Evolutionary conservation across 1,140 invertebrate species (phyloP).

Genomic region (Drosophila subpulchrella): DNA sequence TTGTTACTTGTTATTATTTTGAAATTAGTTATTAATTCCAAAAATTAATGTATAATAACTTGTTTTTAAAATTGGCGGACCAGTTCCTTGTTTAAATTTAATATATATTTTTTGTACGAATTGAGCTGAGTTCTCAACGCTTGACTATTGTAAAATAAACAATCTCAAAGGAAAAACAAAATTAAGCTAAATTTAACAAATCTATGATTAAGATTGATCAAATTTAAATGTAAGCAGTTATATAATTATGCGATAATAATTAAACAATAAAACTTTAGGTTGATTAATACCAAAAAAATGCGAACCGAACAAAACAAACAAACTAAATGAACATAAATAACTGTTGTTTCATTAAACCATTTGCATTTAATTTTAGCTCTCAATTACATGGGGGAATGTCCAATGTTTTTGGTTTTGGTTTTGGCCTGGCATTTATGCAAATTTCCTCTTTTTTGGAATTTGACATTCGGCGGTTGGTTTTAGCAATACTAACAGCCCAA

Average conservation of each 20-base stretch:
- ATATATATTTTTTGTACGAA: background rate
- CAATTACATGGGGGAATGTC: constrained; percentile 62
- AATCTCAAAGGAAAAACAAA: constrained; percentile 34
- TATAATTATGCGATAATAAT: constrained; percentile 73
- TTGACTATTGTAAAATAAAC: constrained; percentile 74
- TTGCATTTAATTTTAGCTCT: constrained; percentile 77
- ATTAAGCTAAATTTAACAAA: constrained; percentile 48
- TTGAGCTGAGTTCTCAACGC: constrained; percentile 30
- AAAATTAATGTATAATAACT: background rate
- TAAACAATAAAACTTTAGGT: constrained; percentile 72
- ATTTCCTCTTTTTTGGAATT: constrained; percentile 43
- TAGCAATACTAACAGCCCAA: constrained; percentile 8
- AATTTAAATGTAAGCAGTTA: constrained; percentile 71
- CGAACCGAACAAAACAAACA: constrained; percentile 63
- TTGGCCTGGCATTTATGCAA: constrained; percentile 54
- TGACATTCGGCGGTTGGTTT: constrained; percentile 65
- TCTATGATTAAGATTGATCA: constrained; percentile 68
- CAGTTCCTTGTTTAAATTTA: background rate
- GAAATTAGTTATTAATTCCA: background rate
- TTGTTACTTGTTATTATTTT: background rate
- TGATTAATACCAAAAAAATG: constrained; percentile 63
- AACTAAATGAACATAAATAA: constrained; percentile 77
- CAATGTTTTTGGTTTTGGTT: constrained; percentile 46
- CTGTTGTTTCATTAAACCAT: constrained; percentile 78
- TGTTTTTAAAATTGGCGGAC: background rate